Evolutionary conservation across 2,888 invertebrate genomes (phyloP), one percentile per base, ranked within the genome.

Genomic region (Melolontha melolontha): DNA sequence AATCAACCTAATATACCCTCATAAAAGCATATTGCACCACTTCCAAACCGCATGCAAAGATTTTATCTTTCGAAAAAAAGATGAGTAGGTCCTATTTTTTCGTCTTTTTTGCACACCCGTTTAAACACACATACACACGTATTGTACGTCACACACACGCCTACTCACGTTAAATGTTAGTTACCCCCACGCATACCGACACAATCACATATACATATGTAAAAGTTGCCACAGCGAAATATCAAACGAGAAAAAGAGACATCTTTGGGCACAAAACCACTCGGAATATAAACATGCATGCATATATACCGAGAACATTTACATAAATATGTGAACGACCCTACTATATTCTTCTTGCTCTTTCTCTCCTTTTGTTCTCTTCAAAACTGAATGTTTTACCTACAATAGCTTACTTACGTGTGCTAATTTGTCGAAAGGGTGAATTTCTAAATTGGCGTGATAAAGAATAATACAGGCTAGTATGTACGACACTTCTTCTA

Each of bases 11-110:
- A 79, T 77, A 76, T 74, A 71, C 75, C 59, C 73, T 72, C 76
- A 76, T 78, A 78, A 77, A 77, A 74, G 75, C 75, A 77, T 75
- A 79, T 76, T 78, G 76, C 76, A 71, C 71, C 74, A 75, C 75
- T 78, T 77, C 73, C 74, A 73, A 75, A 75, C 75, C 77, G 76
- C 76, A 78, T 77, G 76, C 76, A 78, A 74, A 74, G 75, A 76
- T 79, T 77, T 77, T 74, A 74, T 76, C 75, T 76, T 69, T 70
- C 64, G 50, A 66, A 66, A 71, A 72, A 73, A 74, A 73, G 71
- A 69, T 70, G 70, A 73, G 69, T 65, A 47, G 59, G 51, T n/a
- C 39, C 50, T 68, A 64, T 64, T 68, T 72, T 69, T 72, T 70
- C 65, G 59, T 14, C 40, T 40, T 42, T 65, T 34, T 47, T 44